Evolutionary conservation across 1,140 invertebrate species (phyloP).

Genomic region (Neodiprion virginianus): DNA sequence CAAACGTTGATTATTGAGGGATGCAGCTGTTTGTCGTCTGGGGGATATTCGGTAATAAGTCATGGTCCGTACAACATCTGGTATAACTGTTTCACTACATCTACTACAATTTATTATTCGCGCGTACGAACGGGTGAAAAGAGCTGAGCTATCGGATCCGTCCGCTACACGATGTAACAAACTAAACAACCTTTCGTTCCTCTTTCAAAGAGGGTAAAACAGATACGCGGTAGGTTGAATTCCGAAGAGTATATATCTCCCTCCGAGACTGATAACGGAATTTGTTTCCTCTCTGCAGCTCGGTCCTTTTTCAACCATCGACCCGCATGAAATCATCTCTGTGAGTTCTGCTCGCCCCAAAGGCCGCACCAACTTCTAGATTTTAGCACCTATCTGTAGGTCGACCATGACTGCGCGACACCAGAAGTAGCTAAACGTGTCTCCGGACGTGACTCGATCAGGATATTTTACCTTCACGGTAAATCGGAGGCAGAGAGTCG

Average conservation of each 20-base stretch:
- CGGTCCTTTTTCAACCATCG: background rate
- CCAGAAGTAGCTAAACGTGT: background rate
- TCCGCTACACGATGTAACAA: too few species aligned
- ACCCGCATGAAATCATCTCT: background rate
- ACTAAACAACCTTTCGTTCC: too few species aligned
- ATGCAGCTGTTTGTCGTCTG: too few species aligned
- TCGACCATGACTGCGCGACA: background rate
- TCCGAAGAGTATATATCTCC: background rate
- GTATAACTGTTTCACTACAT: too few species aligned
- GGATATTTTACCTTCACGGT: background rate
- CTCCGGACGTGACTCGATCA: slow-evolving; percentile 5
- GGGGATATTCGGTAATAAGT: too few species aligned
- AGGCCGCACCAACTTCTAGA: background rate
- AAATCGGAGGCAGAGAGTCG: background rate
- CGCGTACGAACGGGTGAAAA: too few species aligned
- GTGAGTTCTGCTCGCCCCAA: background rate
- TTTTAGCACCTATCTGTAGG: background rate
- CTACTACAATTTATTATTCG: too few species aligned
- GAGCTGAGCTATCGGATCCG: too few species aligned
- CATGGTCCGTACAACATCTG: too few species aligned
- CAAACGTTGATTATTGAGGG: background rate
- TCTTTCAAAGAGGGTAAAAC: too few species aligned
- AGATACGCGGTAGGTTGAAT: background rate
- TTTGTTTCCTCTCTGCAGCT: background rate
- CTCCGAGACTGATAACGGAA: too few species aligned